Base-by-base conservation (phyloP, 1,140 invertebrate genomes). In the Drosophila ananassae region DNA sequence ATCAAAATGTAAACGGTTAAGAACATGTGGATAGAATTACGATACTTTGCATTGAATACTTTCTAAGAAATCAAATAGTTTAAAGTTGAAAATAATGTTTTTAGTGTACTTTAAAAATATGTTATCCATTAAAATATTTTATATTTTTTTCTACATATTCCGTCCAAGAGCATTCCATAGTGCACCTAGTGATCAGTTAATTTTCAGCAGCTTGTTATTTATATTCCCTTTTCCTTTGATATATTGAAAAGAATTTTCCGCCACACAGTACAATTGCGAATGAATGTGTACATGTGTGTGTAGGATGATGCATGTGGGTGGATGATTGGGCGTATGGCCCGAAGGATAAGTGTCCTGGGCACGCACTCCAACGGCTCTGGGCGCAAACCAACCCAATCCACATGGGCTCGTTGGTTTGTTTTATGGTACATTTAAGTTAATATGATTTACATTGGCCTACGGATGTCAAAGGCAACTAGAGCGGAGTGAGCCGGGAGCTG, bases 391-490 rank as follows among this genome's bases (percentile, higher is more conserved):
- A 50, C 58, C 47, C 73, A 75, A 53, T 52, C 21, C 66, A 50
- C 66, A 69, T 69, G 63, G 51, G 63, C 53, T 56, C 28, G 56
- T 50, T 47, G 57, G 47, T 84, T 79, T 72, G 79, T 75, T 82
- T 79, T 82, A 73, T 89, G 82, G 64, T 76, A 82, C 75, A 89
- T 76, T 89, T 69, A 89, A 89, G 75, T 79, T 87, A 87, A 87
- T 87, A 89, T 87, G 78, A 87, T 87, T 87, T 89, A 89, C 83
- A 82, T 89, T 87, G 64, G 81, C 63, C 64, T 69, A 67, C 53
- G 81, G 77, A 67, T 85, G 80, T 84, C 82, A 85, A 89, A 75
- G 48, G 50, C 34, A 77, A 66, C 39, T 56, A 7, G 13, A 9
- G 25, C 28, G 3, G 5, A 12, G 17, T n/a, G 1, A 4, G 6